Base-by-base conservation (phyloP, 2,113 vertebrate species). In the Garra rufa region DNA sequence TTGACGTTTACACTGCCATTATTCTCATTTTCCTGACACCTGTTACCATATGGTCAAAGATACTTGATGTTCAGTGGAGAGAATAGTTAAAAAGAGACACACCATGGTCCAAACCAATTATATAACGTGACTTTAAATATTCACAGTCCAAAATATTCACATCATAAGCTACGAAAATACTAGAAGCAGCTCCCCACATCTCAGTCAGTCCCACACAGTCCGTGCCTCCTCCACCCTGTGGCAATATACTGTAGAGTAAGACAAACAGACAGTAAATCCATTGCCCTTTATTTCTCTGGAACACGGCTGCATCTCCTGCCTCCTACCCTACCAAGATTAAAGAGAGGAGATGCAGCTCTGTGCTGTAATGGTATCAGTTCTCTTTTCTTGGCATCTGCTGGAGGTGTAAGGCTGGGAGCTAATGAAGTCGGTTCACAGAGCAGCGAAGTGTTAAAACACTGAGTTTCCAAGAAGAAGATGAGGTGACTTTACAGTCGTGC, bases 401-500 rank as follows among this genome's bases (percentile, higher is more conserved):
- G n/a, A 44, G 26, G 38, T 28, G 76, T 30, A 61, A 78, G 38
- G 21, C 48, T 57, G 50, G 30, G 19, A 78, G 21, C 38, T 48
- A 30, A 80, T 65, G 59, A 80, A 80, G 57, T 65, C 57, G 17
- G 11, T 65, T 65, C 43, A 48, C 59, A 67, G 43, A 61, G 17
- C 79, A 34, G 14, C 8, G 19, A 70, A 70, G 13, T 55, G 79
- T 81, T 81, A 52, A 81, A 70, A 81, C 63, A 24, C 52, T 55
- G 44, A 75, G 71, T 67, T 63, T 78, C 57, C 43, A 71, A 38
- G 61, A 82, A 41, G 57, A 82, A 82, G 50, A 82, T 24, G 48
- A 83, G 24, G 78, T 76, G 67, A 84, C 86, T 82, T 81, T 70
- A 84, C 57, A 52, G n/a, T 30, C 28, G 17, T 61, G 30, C 43